Evolutionary conservation across 2,113 vertebrate genomes (phyloP), one percentile per base, ranked within the genome.

Genomic region (Corythornis cristatus): DNA sequence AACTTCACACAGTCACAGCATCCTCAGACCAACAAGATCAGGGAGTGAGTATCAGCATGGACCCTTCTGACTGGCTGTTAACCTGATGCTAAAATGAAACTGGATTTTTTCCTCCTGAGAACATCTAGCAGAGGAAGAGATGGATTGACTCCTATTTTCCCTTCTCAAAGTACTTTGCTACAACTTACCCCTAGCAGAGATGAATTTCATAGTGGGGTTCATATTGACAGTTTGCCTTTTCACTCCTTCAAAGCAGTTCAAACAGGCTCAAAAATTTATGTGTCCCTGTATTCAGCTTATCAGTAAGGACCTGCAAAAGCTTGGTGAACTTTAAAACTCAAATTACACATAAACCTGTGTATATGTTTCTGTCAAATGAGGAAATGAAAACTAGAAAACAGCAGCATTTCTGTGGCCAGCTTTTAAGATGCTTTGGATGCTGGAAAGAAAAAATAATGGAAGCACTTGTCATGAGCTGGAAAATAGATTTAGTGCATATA

Each of bases 361-460:
- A 31, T 61, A 46, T 66, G 43, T 45, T 64, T 77, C 31, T 86
- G 73, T 72, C 86, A 93, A 89, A 61, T 64, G 51, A 71, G 85
- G 80, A 93, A 90, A 93, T 61, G 16, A 48, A 92, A 95, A 78
- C 62, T n/a, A 68, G 35, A 94, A 88, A 94, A 67, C 18, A 60
- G 35, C 56, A 94, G 45, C 51, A 33, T 88, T 96, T 95, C 74
- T 91, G 53, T 65, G 73, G 81, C 91, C 58, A 76, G 83, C 40
- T 22, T 86, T 86, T 93, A 66, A 91, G 82, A 87, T 86, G 66
- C 56, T 42, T 48, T 86, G 50, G 53, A 40, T 90, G 31, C 54
- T 89, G 90, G 68, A 93, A 95, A 92, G 51, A 66, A 86, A 89
- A 53, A 95, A 40, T 79, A 86, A 81, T 94, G 85, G 93, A 93